Evolutionary conservation across 30 jellyfish, hydroid and myxozoan species (phyloP), one percentile per base, ranked within the genome.

Genomic region (Aurelia aurita complex sp. Pacific): DNA sequence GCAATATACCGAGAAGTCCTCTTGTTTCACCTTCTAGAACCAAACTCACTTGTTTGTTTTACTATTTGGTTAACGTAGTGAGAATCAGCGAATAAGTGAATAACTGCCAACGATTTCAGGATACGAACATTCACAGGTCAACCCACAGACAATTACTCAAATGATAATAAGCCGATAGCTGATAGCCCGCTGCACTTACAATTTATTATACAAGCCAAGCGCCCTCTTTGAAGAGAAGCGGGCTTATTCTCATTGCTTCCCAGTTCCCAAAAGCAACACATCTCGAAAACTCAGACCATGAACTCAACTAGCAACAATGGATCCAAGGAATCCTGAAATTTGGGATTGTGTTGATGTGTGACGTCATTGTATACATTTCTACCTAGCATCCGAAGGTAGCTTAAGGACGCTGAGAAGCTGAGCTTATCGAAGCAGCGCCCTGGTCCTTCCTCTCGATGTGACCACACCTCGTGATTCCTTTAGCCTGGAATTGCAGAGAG

Each of bases 121-220:
- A 65, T 79, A 79, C 89, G 42, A 46, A 79, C 89, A 79, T 59
- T 64, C 81, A 70, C 65, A 79, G 89, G 89, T 79, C 89, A 79
- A 79, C 70, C 89, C 89, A 79, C 89, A 79, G 67, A 79, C 89
- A 79, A 79, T 79, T 71, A 57, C 89, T 15, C 89, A 36, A 57
- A 79, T 42, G 80, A 64, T 66, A n/a, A 63, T 79, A 79, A 79
- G 89, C 89, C 89, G 89, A 79, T 79, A 79, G 89, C 54, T 33
- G 81, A 61, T 42, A 43, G 89, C 89, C 89, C 89, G 89, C 89
- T 79, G 89, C 89, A 61, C 70, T 13, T 23, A 5, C 70, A 79
- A 79, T 79, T 64, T 79, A 79, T 79, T 65, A 64, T 79, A 38
- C 32, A 53, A 79, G 89, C 59, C 89, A 79, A 61, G 73, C 89